Evolutionary conservation across 1,140 invertebrate genomes (phyloP).

Genomic region (Solenopsis fugax): DNA sequence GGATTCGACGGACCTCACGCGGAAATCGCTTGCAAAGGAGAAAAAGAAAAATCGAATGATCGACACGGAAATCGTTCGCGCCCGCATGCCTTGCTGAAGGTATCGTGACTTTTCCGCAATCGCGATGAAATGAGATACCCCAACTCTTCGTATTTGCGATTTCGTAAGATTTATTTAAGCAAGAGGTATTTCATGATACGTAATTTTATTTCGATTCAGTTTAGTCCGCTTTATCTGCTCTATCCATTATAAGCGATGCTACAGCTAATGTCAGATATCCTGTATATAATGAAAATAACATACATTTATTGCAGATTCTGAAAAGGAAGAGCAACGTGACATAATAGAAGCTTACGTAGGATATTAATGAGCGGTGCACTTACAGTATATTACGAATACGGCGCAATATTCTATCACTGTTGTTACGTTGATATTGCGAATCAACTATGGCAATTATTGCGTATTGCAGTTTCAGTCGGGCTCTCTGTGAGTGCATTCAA

Average conservation of each 20-base stretch:
- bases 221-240: not conserved
- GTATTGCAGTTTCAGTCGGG: conserved; percentile 16
- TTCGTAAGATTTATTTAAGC: not conserved
- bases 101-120: not conserved
- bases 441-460: conserved; percentile 14
- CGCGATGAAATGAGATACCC: not conserved
- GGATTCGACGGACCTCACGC: not conserved
- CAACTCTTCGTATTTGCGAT: not conserved
- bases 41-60: not conserved
- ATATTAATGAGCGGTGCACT: conserved; percentile 22
- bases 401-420: not conserved
- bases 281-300: not conserved
- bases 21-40: not conserved
- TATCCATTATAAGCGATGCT: too few species aligned
- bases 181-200: not conserved
- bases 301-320: not conserved
- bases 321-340: not conserved
- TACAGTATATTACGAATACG: conserved; percentile 14
- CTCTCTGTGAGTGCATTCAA: conserved; percentile 14
- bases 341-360: not conserved
- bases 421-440: conserved; percentile 1
- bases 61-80: not conserved
- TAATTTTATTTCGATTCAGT: not conserved
- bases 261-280: too few species aligned
- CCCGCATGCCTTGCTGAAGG: not conserved